Percentiles rank a stretch among this genome's conserved stretches.
phyloP scores from a whole-genome alignment of 2,113 vertebrate species.

The Anguilla japonica region DNA sequence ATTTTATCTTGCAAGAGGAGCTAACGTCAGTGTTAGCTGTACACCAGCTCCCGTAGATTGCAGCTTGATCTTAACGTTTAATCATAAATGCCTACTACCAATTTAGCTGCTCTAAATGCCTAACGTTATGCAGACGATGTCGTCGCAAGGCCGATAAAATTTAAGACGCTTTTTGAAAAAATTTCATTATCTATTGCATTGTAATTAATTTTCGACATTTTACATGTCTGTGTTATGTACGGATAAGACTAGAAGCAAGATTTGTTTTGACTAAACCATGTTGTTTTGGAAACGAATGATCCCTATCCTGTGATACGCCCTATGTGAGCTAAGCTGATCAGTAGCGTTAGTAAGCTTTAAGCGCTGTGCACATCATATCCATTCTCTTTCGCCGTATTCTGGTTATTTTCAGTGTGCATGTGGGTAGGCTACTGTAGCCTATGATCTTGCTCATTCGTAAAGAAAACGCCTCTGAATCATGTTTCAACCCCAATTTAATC shows the following conservation, averaged over 20 bases:
- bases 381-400: slow-evolving; percentile 10
- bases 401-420: slow-evolving; percentile 6
- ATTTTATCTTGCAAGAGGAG: slow-evolving; percentile 24
- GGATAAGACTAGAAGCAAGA: neutral
- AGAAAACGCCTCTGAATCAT: neutral
- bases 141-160: neutral
- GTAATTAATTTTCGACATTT: neutral
- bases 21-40: neutral
- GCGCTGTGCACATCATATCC: slow-evolving; percentile 20
- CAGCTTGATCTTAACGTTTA: neutral
- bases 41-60: neutral
- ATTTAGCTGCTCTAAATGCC: neutral
- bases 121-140: neutral
- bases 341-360: neutral
- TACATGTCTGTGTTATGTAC: neutral
- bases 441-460: neutral
- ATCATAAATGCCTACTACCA: neutral
- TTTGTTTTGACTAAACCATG: slow-evolving; percentile 13
- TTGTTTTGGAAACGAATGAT: slow-evolving; percentile 20
- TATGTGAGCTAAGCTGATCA: slow-evolving; percentile 18
- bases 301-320: slow-evolving; percentile 38
- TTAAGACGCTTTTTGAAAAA: neutral
- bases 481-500: neutral
- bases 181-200: neutral
- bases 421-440: neutral